These are phyloP conservation scores for Meteorus colon DNA, from an alignment of 2,888 invertebrate genomes.

Conservation along the genomic window DNA sequence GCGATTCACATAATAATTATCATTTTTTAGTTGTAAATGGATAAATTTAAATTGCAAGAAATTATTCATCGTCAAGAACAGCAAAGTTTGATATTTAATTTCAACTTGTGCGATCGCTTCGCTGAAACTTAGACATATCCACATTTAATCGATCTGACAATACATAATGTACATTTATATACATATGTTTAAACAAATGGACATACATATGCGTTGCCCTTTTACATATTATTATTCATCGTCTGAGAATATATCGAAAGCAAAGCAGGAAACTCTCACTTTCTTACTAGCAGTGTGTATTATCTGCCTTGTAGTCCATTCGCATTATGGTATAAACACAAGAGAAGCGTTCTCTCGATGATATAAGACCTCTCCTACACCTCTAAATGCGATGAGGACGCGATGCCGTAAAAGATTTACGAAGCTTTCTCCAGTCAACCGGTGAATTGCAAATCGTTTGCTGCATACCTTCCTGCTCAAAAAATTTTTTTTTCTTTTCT, in stretches of 20 bases:
- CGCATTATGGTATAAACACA: slow-evolving; percentile 33
- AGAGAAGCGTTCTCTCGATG: slow-evolving; percentile 48
- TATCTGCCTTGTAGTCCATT: slow-evolving; percentile 13
- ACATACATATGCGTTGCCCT: slow-evolving; percentile 31
- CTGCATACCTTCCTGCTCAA: slow-evolving; percentile 49
- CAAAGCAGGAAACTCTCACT: slow-evolving; percentile 61
- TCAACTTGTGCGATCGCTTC: background rate
- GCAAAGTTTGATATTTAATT: background rate
- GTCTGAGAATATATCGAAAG: slow-evolving; percentile 37
- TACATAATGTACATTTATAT: background rate
- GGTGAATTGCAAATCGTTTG: slow-evolving; percentile 55
- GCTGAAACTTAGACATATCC: background rate
- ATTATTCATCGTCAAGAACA: too few species aligned
- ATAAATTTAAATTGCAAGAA: background rate
- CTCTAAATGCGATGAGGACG: slow-evolving; percentile 52
- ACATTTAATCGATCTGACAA: background rate
- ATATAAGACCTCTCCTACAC: slow-evolving; percentile 57
- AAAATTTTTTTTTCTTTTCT: slow-evolving; percentile 43
- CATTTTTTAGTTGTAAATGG: background rate
- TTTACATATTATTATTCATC: slow-evolving; percentile 33
- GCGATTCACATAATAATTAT: slow-evolving; percentile 9
- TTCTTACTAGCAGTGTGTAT: slow-evolving; percentile 48
- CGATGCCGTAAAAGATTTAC: slow-evolving; percentile 60
- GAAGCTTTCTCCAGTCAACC: slow-evolving; percentile 62
- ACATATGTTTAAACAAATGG: background rate